Base-by-base conservation (phyloP, 2,888 invertebrate species). In the Machimus atricapillus region DNA sequence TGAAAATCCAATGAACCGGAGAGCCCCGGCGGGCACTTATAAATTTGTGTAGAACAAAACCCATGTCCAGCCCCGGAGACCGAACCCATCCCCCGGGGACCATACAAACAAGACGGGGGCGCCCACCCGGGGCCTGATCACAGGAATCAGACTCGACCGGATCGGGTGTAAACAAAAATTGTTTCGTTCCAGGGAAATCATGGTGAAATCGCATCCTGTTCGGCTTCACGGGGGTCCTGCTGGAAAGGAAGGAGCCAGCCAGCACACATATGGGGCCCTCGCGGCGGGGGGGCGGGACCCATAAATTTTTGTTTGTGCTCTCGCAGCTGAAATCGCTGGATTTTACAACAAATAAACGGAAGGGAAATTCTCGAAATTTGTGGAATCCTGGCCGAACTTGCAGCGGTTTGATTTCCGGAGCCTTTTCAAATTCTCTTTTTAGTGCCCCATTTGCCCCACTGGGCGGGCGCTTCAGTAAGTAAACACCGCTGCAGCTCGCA, bases 81-180 rank as follows among this genome's bases (percentile, higher is more conserved):
- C 66, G 34, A 34, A 4, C 34, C 34, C 34, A 23, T 66, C 66
- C 66, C 66, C 66, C 66, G 12, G 19, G 66, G 9, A 66, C 8
- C 66, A 9, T 19, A 27, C 23, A 66, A 66, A 23, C 66, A 66
- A 66, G 66, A 19, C 66, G 23, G 8, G 19, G 23, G 66, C 66
- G 66, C 19, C 66, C 66, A 3, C n/a, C 56, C 19, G 56, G 66
- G 23, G 27, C 12, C 66, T 66, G 66, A 66, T 66, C 66, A 56
- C 52, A 81, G 81, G 52, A 81, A 56, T 52, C 81, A 56, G 81
- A 81, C 56, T 56, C 52, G 34, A 81, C 56, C 52, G 81, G 52
- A 81, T 81, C 52, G 52, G 52, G 31, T 52, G 81, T 81, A 81
- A 81, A 81, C 81, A 81, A 52, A 81, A 81, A 81, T 66, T 83